Conservation (phyloP, 2,113 vertebrate genomes). For the Rhadina sibilatrix region DNA sequence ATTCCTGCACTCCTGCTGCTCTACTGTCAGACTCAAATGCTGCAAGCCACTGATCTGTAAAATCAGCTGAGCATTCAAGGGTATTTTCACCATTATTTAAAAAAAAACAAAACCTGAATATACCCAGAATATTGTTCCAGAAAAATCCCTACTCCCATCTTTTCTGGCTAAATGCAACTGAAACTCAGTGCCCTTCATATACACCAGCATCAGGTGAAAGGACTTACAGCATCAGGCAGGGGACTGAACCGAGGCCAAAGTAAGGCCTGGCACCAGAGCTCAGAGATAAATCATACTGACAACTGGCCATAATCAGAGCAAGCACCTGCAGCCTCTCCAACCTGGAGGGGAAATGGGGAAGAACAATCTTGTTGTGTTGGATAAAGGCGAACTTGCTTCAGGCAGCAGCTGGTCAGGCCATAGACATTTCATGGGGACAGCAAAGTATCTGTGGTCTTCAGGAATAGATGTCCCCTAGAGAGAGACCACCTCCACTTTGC, state of each 20-base stretch:
- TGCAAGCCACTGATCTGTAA: not conserved
- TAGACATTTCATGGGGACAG: not conserved
- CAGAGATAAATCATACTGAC: not conserved
- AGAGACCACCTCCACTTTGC: not conserved
- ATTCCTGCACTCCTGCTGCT: not conserved
- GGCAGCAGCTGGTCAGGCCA: not conserved
- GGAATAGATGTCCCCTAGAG: not conserved
- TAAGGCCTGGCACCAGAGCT: not conserved
- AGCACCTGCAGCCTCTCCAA: not conserved
- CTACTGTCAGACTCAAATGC: not conserved
- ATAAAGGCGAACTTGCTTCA: not conserved
- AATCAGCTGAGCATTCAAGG: not conserved
- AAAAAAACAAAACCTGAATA: not conserved
- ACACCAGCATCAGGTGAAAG: not conserved
- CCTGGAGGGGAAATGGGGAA: not conserved
- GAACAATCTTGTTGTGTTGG: not conserved
- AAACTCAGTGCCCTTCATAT: not conserved
- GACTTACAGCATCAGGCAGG: not conserved
- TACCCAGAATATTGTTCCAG: not conserved
- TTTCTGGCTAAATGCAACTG: not conserved
- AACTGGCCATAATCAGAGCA: not conserved
- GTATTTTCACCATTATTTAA: not conserved
- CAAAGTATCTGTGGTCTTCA: not conserved
- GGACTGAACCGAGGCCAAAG: not conserved
- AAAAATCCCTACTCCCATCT: not conserved